phyloP scores from a whole-genome alignment of 53 echinoderm and acorn worm genomes.

The Paracentrotus lividus region DNA sequence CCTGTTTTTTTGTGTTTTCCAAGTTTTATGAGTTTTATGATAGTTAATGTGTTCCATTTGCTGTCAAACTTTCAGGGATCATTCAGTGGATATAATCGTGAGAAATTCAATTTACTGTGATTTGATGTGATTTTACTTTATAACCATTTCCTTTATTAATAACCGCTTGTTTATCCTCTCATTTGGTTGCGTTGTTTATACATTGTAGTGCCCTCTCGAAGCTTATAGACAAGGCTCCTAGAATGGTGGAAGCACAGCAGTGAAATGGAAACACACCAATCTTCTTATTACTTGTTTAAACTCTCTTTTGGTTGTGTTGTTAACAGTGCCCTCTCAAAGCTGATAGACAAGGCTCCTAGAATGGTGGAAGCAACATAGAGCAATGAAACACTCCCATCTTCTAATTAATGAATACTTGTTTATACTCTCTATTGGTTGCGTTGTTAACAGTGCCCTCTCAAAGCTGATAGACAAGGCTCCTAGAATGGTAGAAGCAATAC shows the following conservation, averaged over 20 bases:
- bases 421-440: background rate
- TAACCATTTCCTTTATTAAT: too few relatives aligned
- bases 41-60: too few relatives aligned
- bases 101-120: too few relatives aligned
- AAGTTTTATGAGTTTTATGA: too few relatives aligned
- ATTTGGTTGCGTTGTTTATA: background rate
- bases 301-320: background rate
- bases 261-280: constrained; percentile 6
- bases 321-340: constrained; percentile 23
- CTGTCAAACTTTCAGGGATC: too few relatives aligned
- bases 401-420: too few relatives aligned
- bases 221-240: constrained; percentile 31
- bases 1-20: too few relatives aligned
- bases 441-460: constrained; percentile 14
- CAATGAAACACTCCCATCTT: constrained; percentile 2
- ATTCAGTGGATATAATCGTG: too few relatives aligned
- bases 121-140: too few relatives aligned
- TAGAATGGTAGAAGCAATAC: background rate
- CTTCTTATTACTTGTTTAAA: background rate
- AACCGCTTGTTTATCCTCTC: background rate
- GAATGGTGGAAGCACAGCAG: background rate
- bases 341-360: constrained; percentile 19
- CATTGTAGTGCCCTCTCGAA: constrained; percentile 10
- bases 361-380: background rate
- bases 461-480: constrained; percentile 28